A percentile compares a stretch with the other conserved stretches of the same genome.
Conservation (phyloP, 2,888 invertebrate genomes). For the Campaea margaritaria region DNA sequence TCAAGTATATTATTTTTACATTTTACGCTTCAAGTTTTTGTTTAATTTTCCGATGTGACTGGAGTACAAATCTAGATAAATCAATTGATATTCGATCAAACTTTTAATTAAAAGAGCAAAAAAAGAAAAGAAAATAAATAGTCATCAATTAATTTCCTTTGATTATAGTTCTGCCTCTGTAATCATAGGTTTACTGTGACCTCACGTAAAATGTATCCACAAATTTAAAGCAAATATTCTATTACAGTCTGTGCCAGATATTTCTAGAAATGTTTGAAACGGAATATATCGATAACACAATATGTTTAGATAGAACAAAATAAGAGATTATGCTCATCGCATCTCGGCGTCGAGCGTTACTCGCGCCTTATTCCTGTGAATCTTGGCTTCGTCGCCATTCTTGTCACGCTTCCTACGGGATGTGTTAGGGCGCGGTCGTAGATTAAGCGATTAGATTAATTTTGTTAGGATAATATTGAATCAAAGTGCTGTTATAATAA, state of each 20-base stretch:
- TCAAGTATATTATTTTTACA: too few relatives aligned
- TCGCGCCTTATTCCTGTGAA: constrained; percentile 66
- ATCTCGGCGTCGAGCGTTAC: constrained; percentile 53
- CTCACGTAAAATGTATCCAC: neutral
- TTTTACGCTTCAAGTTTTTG: too few relatives aligned
- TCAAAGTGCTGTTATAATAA: too few relatives aligned
- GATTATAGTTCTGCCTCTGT: too few relatives aligned
- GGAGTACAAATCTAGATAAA: too few relatives aligned
- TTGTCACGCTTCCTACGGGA: constrained; percentile 79
- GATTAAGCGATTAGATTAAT: constrained; percentile 21
- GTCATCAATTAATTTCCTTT: too few relatives aligned
- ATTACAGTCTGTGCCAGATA: constrained; percentile 41
- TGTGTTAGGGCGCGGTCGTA: constrained; percentile 48
- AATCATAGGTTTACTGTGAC: too few relatives aligned
- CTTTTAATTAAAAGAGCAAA: too few relatives aligned
- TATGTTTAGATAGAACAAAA: constrained; percentile 59
- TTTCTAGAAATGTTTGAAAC: constrained; percentile 52
- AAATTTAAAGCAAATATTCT: constrained; percentile 42
- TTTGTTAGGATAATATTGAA: too few relatives aligned
- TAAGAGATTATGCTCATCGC: constrained; percentile 68
- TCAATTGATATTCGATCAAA: too few relatives aligned
- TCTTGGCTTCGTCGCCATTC: constrained; percentile 60
- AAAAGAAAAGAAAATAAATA: too few relatives aligned
- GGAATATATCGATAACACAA: constrained; percentile 59
- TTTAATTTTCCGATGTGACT: too few relatives aligned